Percentiles rank a stretch among this genome's conserved stretches.
Conservation (phyloP, 2,888 invertebrate genomes). For the Alloscopus bannaensis region DNA sequence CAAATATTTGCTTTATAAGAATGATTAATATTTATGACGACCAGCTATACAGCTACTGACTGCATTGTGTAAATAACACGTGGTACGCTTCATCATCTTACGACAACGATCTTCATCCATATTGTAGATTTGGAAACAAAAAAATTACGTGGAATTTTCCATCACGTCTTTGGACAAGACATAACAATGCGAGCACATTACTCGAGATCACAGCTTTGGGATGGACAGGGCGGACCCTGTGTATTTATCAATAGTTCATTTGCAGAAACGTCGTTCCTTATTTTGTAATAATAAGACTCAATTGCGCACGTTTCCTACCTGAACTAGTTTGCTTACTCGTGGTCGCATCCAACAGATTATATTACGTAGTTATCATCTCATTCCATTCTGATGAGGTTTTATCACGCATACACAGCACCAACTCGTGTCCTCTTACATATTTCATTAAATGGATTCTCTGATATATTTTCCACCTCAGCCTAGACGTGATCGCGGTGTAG, state of each 20-base stretch:
- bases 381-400: background rate
- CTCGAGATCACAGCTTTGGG: too few relatives aligned
- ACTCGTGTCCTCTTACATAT: background rate
- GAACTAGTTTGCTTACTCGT: too few relatives aligned
- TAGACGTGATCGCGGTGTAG: background rate
- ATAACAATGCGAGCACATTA: background rate
- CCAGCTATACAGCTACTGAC: too few relatives aligned
- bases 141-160: background rate
- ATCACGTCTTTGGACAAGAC: background rate
- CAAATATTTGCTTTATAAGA: background rate
- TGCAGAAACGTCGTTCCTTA: too few relatives aligned
- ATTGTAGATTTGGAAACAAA: background rate
- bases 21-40: too few relatives aligned
- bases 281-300: too few relatives aligned
- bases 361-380: background rate
- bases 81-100: background rate
- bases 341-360: background rate
- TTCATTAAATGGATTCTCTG: conserved; percentile 20
- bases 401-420: conserved; percentile 14
- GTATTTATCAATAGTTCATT: too few relatives aligned
- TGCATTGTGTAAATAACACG: background rate
- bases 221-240: too few relatives aligned
- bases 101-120: background rate
- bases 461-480: background rate
- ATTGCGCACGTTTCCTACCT: too few relatives aligned